Percentiles rank a stretch among this genome's conserved stretches.
phyloP scores from a whole-genome alignment of 2,113 vertebrate species.

The Pimephales promelas region DNA sequence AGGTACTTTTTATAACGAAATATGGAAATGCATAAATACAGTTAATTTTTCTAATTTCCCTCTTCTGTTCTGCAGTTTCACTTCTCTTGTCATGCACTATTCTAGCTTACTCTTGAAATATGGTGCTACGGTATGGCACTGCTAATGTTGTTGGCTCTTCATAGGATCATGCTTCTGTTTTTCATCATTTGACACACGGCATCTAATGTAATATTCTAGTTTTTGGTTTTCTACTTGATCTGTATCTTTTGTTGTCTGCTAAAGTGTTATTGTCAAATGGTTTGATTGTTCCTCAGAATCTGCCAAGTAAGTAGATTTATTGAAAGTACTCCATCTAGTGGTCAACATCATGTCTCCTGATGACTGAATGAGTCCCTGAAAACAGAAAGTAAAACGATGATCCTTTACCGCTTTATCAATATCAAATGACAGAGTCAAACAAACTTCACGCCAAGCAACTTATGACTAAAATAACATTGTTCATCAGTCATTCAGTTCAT shows the following conservation, averaged over 20 bases:
- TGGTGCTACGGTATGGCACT: not conserved
- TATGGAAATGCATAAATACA: not conserved
- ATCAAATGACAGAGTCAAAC: slow-evolving; percentile 15
- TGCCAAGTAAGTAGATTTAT: not conserved
- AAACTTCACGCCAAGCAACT: not conserved
- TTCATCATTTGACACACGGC: not conserved
- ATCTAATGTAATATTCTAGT: not conserved
- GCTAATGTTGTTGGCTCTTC: not conserved
- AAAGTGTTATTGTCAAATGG: not conserved
- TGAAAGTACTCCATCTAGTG: not conserved
- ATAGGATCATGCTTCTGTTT: not conserved
- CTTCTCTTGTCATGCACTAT: not conserved
- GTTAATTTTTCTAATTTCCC: not conserved
- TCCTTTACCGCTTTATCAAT: slow-evolving; percentile 11
- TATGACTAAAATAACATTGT: not conserved
- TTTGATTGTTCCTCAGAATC: not conserved
- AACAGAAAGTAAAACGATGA: not conserved
- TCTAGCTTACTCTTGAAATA: not conserved
- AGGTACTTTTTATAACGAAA: not conserved
- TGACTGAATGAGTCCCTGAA: not conserved
- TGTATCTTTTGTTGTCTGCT: not conserved
- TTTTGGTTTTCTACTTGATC: not conserved
- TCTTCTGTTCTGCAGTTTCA: not conserved
- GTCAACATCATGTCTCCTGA: not conserved
- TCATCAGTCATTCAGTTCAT: not conserved